These are phyloP conservation scores for Alcis repandata DNA, from an alignment of 2,888 invertebrate species.

Conservation along the genomic window DNA sequence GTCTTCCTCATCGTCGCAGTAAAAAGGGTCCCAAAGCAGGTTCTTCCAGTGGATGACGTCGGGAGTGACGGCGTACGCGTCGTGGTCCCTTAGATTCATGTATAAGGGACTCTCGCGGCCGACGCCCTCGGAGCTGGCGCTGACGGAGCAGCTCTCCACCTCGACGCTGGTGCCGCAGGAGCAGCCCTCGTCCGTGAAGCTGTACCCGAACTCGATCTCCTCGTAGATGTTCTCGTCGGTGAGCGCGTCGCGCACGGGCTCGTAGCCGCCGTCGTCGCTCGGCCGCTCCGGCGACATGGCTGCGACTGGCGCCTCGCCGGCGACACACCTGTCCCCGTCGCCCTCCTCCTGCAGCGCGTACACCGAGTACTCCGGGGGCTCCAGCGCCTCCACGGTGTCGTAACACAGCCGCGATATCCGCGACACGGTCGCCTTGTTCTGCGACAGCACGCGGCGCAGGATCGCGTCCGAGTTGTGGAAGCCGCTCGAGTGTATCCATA, in stretches of 20 bases:
- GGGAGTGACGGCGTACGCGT: conserved; percentile 79
- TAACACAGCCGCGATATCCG: conserved; percentile 63
- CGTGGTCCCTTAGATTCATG: conserved; percentile 79
- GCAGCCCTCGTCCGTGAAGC: conserved; percentile 80
- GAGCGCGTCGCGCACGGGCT: conserved; percentile 79
- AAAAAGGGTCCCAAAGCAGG: conserved; percentile 77
- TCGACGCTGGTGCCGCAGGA: conserved; percentile 82
- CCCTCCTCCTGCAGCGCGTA: conserved; percentile 80
- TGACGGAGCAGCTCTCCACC: conserved; percentile 79
- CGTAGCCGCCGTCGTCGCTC: conserved; percentile 80
- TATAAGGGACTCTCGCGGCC: conserved; percentile 81
- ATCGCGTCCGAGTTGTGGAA: conserved; percentile 80
- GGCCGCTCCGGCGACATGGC: conserved; percentile 80
- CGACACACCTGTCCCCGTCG: conserved; percentile 70
- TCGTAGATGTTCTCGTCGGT: conserved; percentile 83
- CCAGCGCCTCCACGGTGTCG: conserved; percentile 66
- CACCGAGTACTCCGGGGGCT: conserved; percentile 71
- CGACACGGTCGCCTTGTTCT: conserved; percentile 74
- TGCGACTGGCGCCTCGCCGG: conserved; percentile 65
- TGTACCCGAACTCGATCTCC: conserved; percentile 77
- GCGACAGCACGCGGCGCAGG: conserved; percentile 68
- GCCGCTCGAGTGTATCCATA: conserved; percentile 82
- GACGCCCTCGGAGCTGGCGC: conserved; percentile 78
- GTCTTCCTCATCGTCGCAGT: conserved; percentile 86
- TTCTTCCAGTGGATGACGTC: conserved; percentile 87